These are phyloP conservation scores for Stegastes partitus DNA, from an alignment of 2,113 vertebrate genomes.

Conservation along the genomic window DNA sequence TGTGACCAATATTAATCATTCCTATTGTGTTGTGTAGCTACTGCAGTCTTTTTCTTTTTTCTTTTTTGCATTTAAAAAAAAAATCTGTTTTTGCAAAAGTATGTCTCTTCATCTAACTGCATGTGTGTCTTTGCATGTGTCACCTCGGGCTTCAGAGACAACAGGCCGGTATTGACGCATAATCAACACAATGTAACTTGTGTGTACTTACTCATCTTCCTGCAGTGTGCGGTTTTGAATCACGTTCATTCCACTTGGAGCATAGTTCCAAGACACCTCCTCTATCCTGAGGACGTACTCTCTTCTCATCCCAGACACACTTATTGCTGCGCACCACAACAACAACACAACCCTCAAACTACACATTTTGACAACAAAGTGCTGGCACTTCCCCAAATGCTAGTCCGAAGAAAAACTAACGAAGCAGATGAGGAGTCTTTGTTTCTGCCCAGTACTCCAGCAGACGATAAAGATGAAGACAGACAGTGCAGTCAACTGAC, in stretches of 20 bases:
- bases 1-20: too few relatives aligned
- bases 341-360: conserved; percentile 39
- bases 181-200: not conserved
- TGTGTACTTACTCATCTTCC: conserved; percentile 72
- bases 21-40: too few relatives aligned
- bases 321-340: conserved; percentile 57
- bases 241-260: conserved; percentile 72
- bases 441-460: not conserved
- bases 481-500: not conserved
- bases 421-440: not conserved
- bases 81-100: too few relatives aligned
- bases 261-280: conserved; percentile 78
- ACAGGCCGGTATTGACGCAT: too few relatives aligned
- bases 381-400: not conserved
- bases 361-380: conserved; percentile 22
- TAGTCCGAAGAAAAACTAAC: not conserved
- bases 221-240: conserved; percentile 71
- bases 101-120: too few relatives aligned
- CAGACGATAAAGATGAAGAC: not conserved
- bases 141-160: too few relatives aligned
- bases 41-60: too few relatives aligned
- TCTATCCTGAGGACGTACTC: conserved; percentile 85
- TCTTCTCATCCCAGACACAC: conserved; percentile 70
- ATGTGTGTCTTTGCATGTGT: too few relatives aligned
- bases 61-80: too few relatives aligned